Conservation (phyloP, 2,888 invertebrate genomes). For the Euproctis similis region DNA sequence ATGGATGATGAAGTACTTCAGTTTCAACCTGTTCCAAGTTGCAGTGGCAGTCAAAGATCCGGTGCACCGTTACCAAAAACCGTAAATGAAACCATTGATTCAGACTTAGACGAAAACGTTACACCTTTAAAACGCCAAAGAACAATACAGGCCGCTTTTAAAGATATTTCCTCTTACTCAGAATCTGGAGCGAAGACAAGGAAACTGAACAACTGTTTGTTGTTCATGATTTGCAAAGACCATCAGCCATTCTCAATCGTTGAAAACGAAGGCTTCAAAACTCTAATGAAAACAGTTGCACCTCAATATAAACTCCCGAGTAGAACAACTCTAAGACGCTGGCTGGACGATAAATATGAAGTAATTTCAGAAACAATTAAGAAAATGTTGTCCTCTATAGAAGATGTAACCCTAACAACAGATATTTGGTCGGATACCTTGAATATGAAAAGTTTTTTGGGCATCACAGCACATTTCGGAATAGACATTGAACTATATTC, state of each 20-base stretch:
- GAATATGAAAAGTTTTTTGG: conserved; percentile 2
- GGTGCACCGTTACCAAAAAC: too few relatives aligned
- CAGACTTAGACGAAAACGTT: too few relatives aligned
- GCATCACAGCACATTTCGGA: conserved; percentile 1
- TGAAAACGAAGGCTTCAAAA: conserved; percentile 2
- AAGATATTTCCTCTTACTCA: conserved; percentile 1
- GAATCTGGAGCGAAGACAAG: conserved; percentile 1
- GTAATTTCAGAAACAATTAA: conserved; percentile 1
- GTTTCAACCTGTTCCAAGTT: too few relatives aligned
- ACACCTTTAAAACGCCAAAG: too few relatives aligned
- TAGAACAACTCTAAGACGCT: neutral
- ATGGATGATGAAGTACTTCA: too few relatives aligned
- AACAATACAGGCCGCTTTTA: neutral
- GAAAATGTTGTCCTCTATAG: too few relatives aligned
- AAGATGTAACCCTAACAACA: too few relatives aligned
- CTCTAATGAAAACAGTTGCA: conserved; percentile 1
- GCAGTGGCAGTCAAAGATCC: too few relatives aligned
- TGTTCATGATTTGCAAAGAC: conserved; percentile 3
- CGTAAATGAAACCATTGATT: too few relatives aligned
- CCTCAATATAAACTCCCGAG: conserved; percentile 1
- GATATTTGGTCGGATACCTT: conserved; percentile 4
- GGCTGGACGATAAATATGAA: conserved; percentile 2
- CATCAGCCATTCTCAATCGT: conserved; percentile 1
- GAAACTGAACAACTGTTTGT: neutral
- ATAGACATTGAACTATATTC: neutral